Evolutionary conservation across 2,888 invertebrate genomes (phyloP), one percentile per base, ranked within the genome.

Genomic region (Iselma pallidipennis): DNA sequence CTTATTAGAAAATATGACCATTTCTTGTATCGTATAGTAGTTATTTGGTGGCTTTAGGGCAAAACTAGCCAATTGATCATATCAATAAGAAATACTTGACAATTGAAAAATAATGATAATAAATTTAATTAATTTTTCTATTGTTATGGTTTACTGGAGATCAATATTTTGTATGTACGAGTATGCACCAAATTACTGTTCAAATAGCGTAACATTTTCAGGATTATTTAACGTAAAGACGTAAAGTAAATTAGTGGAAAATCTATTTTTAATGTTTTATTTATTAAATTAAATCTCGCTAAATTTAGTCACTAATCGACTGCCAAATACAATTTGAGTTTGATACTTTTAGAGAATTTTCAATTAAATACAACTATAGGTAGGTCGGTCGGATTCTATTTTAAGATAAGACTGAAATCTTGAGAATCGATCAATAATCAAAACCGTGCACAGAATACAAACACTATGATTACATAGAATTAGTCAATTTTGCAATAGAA

Each of bases 261-360:
- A 49, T 45, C 49, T 55, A 55, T 55, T 59, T 59, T 59, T 55
- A 55, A 55, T 55, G 21, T 14, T 10, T 6, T 57, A 29, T 52
- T 48, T 25, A 58, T 51, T 33, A 28, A 48, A 53, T 33, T 53
- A 54, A 33, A 33, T 33, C n/a, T 14, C 4, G 14, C 14, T 14
- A 14, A 33, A 33, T 37, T 37, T 37, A 37, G 2, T 4, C 1
- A 31, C 16, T 37, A 37, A 37, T 37, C 37, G 37, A 14, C 6
- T 33, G 33, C 7, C 16, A 33, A 14, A n/a, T 31, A 2, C 16
- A 37, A 16, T 7, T 37, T 16, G 6, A 16, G 16, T 37, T 37
- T 37, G 2, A 25, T 25, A 25, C 25, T 25, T 25, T 4, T 25
- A 25, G 25, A 25, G 6, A 6, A 3, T 25, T 25, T 25, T 25